A percentile compares a stretch with the other conserved stretches of the same genome.
phyloP scores from a whole-genome alignment of 2,113 vertebrate genomes.

The Vimba vimba region DNA sequence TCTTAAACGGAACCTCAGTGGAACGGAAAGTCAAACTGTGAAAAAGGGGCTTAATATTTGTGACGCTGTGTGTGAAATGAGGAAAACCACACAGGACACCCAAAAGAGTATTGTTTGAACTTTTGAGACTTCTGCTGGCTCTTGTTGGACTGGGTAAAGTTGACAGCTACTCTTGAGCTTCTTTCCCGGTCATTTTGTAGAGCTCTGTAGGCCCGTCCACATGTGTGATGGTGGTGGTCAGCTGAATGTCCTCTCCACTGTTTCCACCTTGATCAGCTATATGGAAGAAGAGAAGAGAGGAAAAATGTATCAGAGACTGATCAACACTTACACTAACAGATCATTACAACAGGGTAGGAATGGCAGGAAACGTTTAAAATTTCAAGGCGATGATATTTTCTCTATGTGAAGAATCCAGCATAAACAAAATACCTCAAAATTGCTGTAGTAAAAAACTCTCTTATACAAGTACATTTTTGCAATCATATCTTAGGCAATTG shows the following conservation, averaged over 20 bases:
- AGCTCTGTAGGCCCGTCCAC: slow-evolving; percentile 91
- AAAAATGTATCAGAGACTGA: neutral
- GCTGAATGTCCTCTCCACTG: slow-evolving; percentile 91
- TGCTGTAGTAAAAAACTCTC: too few species aligned
- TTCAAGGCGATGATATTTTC: neutral
- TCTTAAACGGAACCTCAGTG: neutral
- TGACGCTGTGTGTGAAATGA: slow-evolving; percentile 3
- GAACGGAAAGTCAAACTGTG: neutral
- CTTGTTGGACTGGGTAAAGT: neutral
- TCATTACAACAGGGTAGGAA: neutral
- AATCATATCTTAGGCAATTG: too few species aligned
- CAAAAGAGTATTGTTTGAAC: neutral
- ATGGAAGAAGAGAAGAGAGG: neutral
- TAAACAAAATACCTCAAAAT: neutral
- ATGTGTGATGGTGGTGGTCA: slow-evolving; percentile 95
- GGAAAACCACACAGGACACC: neutral
- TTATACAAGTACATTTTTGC: too few species aligned
- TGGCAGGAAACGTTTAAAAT: neutral
- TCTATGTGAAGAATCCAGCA: neutral
- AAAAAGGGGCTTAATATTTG: neutral
- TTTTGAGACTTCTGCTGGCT: neutral
- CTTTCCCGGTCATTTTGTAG: slow-evolving; percentile 93
- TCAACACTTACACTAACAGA: neutral
- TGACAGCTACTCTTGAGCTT: slow-evolving; percentile 84
- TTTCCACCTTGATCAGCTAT: slow-evolving; percentile 81